These are phyloP conservation scores for Luehdorfia chinensis DNA, from an alignment of 1,140 invertebrate genomes.

Conservation along the genomic window DNA sequence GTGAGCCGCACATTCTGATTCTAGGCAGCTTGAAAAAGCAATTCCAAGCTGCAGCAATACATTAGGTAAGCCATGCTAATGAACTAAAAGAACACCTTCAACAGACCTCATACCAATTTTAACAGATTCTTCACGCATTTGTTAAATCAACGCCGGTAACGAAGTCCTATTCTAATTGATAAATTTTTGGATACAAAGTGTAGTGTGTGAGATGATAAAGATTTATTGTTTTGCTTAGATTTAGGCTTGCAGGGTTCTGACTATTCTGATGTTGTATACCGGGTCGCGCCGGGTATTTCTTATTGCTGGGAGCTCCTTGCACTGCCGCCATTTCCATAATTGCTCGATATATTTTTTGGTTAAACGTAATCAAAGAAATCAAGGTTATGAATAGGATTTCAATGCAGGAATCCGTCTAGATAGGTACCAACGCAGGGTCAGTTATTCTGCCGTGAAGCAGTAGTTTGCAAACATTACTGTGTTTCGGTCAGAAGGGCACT, in stretches of 20 bases:
- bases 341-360: too few species aligned
- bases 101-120: constrained; percentile 95
- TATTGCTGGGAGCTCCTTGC: constrained; percentile 42
- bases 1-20: too few species aligned
- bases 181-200: constrained; percentile 99
- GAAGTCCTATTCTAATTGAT: constrained; percentile 99
- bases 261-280: constrained; percentile 63
- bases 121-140: constrained; percentile 99
- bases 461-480: too few species aligned
- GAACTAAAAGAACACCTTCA: constrained; percentile 97
- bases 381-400: too few species aligned
- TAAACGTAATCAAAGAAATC: too few species aligned
- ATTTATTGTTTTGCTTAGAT: constrained; percentile 91
- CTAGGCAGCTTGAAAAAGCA: constrained; percentile 99
- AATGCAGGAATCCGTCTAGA: too few species aligned
- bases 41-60: constrained; percentile 98
- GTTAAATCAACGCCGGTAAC: constrained; percentile 97
- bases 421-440: too few species aligned
- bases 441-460: too few species aligned
- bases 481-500: too few species aligned
- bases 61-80: constrained; percentile 98
- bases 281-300: constrained; percentile 54
- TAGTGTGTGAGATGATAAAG: constrained; percentile 99
- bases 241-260: constrained; percentile 60
- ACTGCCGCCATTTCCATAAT: constrained; percentile 48